phyloP scores from a whole-genome alignment of 2,113 vertebrate species.

The Budorcas taxicolor region DNA sequence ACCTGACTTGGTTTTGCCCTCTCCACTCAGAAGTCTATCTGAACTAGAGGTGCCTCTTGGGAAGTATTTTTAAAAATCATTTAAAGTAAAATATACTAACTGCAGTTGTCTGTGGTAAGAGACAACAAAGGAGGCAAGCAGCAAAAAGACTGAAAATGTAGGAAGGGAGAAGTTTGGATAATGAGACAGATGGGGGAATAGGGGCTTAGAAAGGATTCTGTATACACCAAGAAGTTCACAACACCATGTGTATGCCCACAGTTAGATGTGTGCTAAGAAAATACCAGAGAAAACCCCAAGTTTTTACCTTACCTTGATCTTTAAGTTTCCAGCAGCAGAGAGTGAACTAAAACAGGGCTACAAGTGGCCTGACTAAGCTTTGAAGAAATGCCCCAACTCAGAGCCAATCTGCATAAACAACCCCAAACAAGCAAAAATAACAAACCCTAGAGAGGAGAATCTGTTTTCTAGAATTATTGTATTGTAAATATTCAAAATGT shows the following conservation, averaged over 20 bases:
- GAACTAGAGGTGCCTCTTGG: neutral
- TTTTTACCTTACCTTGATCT: neutral
- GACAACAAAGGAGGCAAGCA: neutral
- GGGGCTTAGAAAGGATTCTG: neutral
- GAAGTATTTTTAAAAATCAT: neutral
- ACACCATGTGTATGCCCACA: neutral
- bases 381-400: neutral
- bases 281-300: neutral
- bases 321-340: neutral
- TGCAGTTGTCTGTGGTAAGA: neutral
- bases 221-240: neutral
- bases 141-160: neutral
- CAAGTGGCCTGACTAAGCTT: neutral
- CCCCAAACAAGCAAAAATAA: neutral
- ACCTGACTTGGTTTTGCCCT: neutral
- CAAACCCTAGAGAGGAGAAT: neutral
- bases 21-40: neutral
- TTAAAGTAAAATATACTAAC: neutral
- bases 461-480: neutral
- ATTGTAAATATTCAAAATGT: neutral
- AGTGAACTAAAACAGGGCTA: neutral
- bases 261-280: neutral
- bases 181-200: neutral
- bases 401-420: neutral
- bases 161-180: neutral